Conservation (phyloP, 2,113 vertebrate genomes). For the Hyla sarda region DNA sequence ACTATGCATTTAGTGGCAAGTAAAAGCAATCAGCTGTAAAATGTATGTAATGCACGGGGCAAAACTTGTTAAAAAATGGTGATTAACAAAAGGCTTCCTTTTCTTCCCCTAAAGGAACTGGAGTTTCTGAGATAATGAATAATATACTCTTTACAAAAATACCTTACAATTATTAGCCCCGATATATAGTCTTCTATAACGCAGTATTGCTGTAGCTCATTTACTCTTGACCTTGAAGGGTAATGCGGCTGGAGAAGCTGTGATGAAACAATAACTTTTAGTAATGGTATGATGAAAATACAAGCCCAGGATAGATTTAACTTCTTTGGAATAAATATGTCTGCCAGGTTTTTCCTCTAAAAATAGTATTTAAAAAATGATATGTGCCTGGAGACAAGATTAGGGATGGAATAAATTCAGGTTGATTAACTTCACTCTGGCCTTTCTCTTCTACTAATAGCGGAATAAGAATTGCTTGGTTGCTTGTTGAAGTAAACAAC, state of each 20-base stretch:
- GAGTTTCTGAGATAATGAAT: not conserved
- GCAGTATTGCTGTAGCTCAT: not conserved
- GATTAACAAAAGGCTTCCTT: not conserved
- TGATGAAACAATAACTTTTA: constrained; percentile 4
- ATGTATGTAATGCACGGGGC: too few species aligned
- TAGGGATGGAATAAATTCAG: constrained; percentile 48
- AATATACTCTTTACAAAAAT: not conserved
- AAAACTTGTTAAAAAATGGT: not conserved
- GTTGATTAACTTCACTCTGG: constrained; percentile 53
- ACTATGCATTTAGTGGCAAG: too few species aligned
- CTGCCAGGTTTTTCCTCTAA: constrained; percentile 42
- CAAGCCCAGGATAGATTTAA: constrained; percentile 19
- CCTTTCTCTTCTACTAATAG: constrained; percentile 19
- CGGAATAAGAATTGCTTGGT: not conserved
- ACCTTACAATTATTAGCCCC: too few species aligned
- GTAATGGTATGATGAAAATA: constrained; percentile 15
- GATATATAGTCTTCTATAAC: not conserved
- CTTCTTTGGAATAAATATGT: constrained; percentile 39
- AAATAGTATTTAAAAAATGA: constrained; percentile 50
- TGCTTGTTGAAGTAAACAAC: constrained; percentile 25
- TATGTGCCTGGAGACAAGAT: constrained; percentile 30
- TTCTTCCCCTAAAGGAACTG: not conserved
- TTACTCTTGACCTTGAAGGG: not conserved
- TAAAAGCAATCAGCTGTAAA: too few species aligned
- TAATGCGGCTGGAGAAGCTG: not conserved